phyloP scores from a whole-genome alignment of 1,140 invertebrate genomes.

The Leptinotarsa defecta region DNA sequence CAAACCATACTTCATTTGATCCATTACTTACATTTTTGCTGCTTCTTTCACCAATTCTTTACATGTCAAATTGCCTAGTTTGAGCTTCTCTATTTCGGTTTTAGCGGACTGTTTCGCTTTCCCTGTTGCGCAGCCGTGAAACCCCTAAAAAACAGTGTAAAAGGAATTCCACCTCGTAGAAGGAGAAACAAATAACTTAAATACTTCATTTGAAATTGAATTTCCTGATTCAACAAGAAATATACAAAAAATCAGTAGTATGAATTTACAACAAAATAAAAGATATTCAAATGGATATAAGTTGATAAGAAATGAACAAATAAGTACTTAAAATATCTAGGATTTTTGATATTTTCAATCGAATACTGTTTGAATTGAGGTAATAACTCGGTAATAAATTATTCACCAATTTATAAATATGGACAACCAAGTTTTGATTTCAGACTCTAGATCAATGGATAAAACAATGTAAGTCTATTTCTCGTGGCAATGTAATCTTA shows the following conservation, averaged over 20 bases:
- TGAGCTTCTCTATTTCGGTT: conserved; percentile 99
- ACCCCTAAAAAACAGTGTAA: conserved; percentile 71
- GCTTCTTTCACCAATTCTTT: conserved; percentile 92
- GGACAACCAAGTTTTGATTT: no score
- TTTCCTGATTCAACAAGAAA: background rate
- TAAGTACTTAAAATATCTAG: no score
- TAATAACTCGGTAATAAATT: no score
- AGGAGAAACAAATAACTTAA: background rate
- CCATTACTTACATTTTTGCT: conserved; percentile 82
- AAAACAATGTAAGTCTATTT: no score
- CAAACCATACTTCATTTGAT: background rate
- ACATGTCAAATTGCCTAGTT: conserved; percentile 82
- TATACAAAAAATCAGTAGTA: background rate
- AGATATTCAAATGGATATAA: no score
- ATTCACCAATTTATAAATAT: no score
- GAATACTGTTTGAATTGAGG: no score
- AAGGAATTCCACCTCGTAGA: conserved; percentile 10
- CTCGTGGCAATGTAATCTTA: no score
- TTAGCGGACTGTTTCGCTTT: conserved; percentile 99
- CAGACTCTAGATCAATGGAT: no score
- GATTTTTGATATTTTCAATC: no score
- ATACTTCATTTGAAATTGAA: background rate
- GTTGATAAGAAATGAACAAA: no score
- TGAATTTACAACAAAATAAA: no score
- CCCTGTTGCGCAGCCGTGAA: conserved; percentile 94